Conservation (phyloP, 2,888 invertebrate species). For the Heliconius charithonia region DNA sequence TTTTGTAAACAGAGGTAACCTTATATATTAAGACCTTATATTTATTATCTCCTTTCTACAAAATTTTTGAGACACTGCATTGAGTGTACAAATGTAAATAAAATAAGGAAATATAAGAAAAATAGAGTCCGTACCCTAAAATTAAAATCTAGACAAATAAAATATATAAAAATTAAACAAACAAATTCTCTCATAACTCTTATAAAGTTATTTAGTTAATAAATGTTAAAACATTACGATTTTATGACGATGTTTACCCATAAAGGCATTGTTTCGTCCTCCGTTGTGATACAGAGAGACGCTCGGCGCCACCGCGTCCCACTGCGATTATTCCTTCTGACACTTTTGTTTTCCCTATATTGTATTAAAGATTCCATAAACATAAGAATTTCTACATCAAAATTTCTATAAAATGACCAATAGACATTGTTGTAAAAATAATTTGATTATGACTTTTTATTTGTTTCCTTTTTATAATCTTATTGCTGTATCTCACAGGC, state of each 20-base stretch:
- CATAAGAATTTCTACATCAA: background rate
- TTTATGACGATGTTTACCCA: slow-evolving; percentile 32
- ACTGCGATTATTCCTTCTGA: slow-evolving; percentile 17
- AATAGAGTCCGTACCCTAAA: too few species aligned
- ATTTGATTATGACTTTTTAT: background rate
- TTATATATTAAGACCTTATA: too few species aligned
- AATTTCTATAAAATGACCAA: background rate
- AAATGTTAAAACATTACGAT: slow-evolving; percentile 18
- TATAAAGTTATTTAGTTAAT: background rate
- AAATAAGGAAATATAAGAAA: too few species aligned
- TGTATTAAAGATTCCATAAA: background rate
- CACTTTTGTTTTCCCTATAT: slow-evolving; percentile 8
- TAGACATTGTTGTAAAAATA: background rate
- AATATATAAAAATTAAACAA: too few species aligned
- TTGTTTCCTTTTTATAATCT: too few species aligned
- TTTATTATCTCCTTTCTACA: too few species aligned
- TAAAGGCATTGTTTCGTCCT: slow-evolving; percentile 22
- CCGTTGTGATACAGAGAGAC: slow-evolving; percentile 17
- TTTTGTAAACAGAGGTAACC: too few species aligned
- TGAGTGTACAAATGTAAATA: too few species aligned
- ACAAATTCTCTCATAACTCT: background rate
- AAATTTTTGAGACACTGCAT: too few species aligned
- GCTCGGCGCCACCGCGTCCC: slow-evolving; percentile 24
- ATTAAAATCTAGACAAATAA: too few species aligned
- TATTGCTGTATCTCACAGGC: too few species aligned